phyloP scores from a whole-genome alignment of 2,797 vertebrate genomes.

The Melanogrammus aeglefinus region DNA sequence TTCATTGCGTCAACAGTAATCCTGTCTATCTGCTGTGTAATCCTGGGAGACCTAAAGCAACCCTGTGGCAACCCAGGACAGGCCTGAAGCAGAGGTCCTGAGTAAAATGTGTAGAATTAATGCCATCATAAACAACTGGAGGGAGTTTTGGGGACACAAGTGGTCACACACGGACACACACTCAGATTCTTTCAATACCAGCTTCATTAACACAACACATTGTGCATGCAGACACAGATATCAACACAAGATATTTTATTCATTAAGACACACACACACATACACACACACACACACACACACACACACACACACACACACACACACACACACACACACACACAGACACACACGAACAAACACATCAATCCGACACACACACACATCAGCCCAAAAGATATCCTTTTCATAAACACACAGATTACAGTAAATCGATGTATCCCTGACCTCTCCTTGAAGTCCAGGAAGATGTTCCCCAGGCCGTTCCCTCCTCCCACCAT shows the following conservation, averaged over 20 bases:
- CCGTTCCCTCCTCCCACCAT: slow-evolving; percentile 87
- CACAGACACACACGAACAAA: not conserved
- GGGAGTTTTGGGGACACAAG: not conserved
- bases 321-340: not conserved
- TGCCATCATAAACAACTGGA: not conserved
- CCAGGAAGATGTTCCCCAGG: slow-evolving; percentile 91
- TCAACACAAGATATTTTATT: not conserved
- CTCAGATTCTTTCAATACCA: not conserved
- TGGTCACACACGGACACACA: not conserved
- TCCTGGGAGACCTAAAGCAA: slow-evolving; percentile 20
- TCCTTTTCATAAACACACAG: not conserved
- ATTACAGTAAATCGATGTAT: not conserved
- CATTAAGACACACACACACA: not conserved
- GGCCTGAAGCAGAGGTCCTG: not conserved
- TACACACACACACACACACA: not conserved
- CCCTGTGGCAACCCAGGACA: not conserved
- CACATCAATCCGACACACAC: not conserved
- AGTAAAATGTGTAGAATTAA: not conserved
- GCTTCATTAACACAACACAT: not conserved
- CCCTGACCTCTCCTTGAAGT: slow-evolving; percentile 92
- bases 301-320: not conserved
- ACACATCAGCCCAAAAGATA: not conserved
- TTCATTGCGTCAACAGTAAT: slow-evolving; percentile 47
- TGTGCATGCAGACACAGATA: not conserved
- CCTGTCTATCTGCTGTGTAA: slow-evolving; percentile 35